Evolutionary conservation across 2,113 vertebrate species (phyloP), one percentile per base, ranked within the genome.

Genomic region (Trachemys scripta): DNA sequence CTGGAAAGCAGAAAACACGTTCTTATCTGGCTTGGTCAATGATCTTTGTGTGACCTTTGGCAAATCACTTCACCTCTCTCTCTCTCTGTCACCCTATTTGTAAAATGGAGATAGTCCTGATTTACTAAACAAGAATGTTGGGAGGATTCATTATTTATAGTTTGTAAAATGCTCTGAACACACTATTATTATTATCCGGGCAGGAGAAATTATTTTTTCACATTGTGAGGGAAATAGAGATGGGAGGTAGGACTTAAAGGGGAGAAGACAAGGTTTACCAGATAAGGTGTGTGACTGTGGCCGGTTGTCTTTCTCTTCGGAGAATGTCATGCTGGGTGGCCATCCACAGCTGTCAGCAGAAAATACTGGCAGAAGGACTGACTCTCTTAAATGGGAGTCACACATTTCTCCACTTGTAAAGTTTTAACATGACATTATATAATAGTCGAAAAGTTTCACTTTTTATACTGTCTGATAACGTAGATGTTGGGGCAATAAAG

Each of bases 21-120:
- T 20, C 1, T 62, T 78, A 13, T 82, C 17, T 84, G 54, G 53
- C 62, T 17, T 16, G 31, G 75, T 49, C 56, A 82, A 14, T 57
- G 42, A 0, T 2, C n/a, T 19, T 27, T 3, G 20, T 10, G 1
- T 8, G 6, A 1, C 7, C 80, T 84, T 29, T 35, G 47, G 1
- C 6, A 4, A 2, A 14, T 20, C 86, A 80, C 24, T 25, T 16
- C 38, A 10, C 2, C 27, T 89, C 13, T 50, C 53, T 54, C 53
- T 20, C 53, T 54, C 19, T 20, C 53, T 22, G 4, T n/a, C 51
- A 31, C 38, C 31, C 54, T 49, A 0, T 5, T 51, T 56, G n/a
- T 62, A 49, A 62, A 90, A 14, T 3, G 29, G 5, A 10, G 45
- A 11, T 51, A 62, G 10, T 10, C 29, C 22, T 3, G 22, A 50